Conservation (phyloP, 1,140 invertebrate genomes). For the Nasonia longicornis region DNA sequence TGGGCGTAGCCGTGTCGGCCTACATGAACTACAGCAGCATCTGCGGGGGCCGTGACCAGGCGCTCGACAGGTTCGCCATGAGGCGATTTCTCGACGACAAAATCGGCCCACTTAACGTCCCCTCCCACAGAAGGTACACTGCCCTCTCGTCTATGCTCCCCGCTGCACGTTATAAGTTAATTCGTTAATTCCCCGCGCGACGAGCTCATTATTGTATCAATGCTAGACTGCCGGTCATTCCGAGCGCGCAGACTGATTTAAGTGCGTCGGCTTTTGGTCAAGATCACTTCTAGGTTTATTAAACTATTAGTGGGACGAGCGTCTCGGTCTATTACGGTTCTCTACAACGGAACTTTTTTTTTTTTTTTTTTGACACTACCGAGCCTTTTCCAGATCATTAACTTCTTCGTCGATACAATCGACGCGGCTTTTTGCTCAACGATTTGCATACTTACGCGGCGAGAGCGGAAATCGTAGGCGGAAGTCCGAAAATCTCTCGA, state of each 20-base stretch:
- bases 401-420: background rate
- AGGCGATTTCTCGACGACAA: conserved; percentile 90
- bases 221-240: background rate
- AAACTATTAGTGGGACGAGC: conserved; percentile 1
- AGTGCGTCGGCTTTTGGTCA: conserved; percentile 1
- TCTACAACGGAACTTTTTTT: background rate
- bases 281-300: background rate
- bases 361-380: background rate
- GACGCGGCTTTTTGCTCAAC: background rate
- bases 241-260: background rate
- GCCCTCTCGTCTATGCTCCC: background rate
- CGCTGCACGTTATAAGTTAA: background rate
- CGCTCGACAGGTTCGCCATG: conserved; percentile 92
- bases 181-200: background rate
- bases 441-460: background rate
- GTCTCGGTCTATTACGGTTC: background rate
- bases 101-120: conserved; percentile 82
- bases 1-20: conserved; percentile 89
- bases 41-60: conserved; percentile 89
- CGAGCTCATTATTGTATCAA: conserved; percentile 21
- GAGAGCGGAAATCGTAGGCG: background rate
- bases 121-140: conserved; percentile 88
- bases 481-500: background rate
- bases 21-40: conserved; percentile 96
- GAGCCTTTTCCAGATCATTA: background rate